phyloP scores from a whole-genome alignment of 2,888 invertebrate genomes.

The Buathra laborator region DNA sequence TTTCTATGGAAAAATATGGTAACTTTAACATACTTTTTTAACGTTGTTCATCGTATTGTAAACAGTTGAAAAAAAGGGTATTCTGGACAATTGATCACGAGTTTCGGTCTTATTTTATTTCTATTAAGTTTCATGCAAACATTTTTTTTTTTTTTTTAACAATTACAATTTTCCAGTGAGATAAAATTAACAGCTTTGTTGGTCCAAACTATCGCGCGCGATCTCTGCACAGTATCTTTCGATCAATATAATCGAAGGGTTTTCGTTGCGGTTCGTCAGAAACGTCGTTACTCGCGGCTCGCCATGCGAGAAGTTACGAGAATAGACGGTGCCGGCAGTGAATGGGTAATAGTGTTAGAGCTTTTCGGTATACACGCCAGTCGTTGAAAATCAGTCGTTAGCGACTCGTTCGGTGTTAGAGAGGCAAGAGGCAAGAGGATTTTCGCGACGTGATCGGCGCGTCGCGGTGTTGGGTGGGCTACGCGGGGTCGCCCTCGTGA shows the following conservation, averaged over 20 bases:
- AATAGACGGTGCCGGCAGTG: conserved; percentile 50
- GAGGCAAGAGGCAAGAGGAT: conserved; percentile 42
- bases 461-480: conserved; percentile 73
- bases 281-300: conserved; percentile 27
- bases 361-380: conserved; percentile 2
- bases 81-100: no score
- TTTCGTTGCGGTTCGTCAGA: conserved; percentile 58
- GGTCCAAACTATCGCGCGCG: not conserved
- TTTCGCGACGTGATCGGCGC: conserved; percentile 64
- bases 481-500: conserved; percentile 76
- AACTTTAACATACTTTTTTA: no score
- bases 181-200: not conserved
- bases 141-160: not conserved
- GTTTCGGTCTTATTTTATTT: no score
- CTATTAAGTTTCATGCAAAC: no score
- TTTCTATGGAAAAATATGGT: no score
- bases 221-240: conserved; percentile 8
- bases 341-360: conserved; percentile 5
- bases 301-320: conserved; percentile 34
- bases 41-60: no score
- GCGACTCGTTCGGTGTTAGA: conserved; percentile 26
- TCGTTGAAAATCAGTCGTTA: conserved; percentile 51
- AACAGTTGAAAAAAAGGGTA: no score
- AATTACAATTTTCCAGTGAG: not conserved
- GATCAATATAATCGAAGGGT: conserved; percentile 53